Evolutionary conservation across 2,888 invertebrate species (phyloP), one percentile per base, ranked within the genome.

Genomic region (Amblyjoppa proteus): DNA sequence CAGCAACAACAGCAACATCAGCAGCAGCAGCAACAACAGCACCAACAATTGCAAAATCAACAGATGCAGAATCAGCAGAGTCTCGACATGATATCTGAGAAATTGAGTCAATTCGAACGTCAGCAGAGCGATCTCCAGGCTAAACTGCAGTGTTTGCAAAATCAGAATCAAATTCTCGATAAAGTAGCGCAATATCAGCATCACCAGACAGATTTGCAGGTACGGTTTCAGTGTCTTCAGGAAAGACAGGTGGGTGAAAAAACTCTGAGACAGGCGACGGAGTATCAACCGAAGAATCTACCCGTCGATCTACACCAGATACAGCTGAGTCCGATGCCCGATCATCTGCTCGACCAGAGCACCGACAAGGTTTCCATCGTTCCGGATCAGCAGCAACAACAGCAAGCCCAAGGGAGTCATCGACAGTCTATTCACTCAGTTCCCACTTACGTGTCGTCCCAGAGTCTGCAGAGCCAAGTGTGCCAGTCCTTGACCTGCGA

Each of bases 61-160:
- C 92, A 92, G 34, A 80, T 92, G 34, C 93, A 93, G 16, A 93
- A 93, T 78, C 93, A 93, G 80, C 94, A 93, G 53, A 93, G 91
- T 79, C 88, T 94, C 1, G 93, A 94, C 73, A 89, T 93, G 74
- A 91, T 94, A 28, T 92, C 94, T 0, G 93, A 94, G 58, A 94
- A 94, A 75, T 85, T 94, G 0, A 93, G 89, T 56, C 93, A 94
- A 81, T 94, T 94, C 78, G 94, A 94, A 31, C 90, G 93, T 0
- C 94, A 94, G 45, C 94, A 94, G 58, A 91, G 91, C 76, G 93
- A 94, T 49, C 90, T 94, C 0, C 94, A 94, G 66, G 93, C 93
- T 3, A 93, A 93, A 69, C 75, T 94, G 13, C 93, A 94, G 76
- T 93, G 93, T 76, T 89, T 94, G 1, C 94, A 94, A 80, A 94